These are phyloP conservation scores for Perithous albicinctus DNA, from an alignment of 2,888 invertebrate species.

Conservation along the genomic window DNA sequence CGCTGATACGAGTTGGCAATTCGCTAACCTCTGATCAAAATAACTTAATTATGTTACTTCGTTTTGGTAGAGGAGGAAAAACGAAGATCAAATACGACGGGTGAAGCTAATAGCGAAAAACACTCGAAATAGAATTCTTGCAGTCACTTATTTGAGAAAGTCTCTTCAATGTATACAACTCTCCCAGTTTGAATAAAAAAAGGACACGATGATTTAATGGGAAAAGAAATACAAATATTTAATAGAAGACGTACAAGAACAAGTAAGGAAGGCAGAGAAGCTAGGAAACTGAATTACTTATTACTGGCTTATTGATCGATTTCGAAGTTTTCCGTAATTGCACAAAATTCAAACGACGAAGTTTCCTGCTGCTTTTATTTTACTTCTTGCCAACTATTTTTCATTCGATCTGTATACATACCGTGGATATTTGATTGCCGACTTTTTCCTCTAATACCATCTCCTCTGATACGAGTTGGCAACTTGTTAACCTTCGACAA, in stretches of 20 bases:
- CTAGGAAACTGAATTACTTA: background rate
- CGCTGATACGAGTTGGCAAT: slow-evolving; percentile 14
- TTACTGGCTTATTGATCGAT: too few relatives aligned
- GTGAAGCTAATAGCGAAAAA: background rate
- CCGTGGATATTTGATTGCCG: slow-evolving; percentile 44
- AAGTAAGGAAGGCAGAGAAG: background rate
- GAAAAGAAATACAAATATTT: background rate
- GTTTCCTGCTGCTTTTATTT: too few relatives aligned
- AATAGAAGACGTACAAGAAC: background rate
- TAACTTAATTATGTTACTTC: slow-evolving; percentile 36
- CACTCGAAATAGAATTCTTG: background rate
- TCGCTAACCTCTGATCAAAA: slow-evolving; percentile 41
- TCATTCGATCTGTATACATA: background rate
- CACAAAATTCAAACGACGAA: too few relatives aligned
- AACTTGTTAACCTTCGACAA: slow-evolving; percentile 47
- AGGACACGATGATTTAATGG: background rate
- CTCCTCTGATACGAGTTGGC: background rate
- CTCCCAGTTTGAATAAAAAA: background rate
- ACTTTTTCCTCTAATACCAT: slow-evolving; percentile 22
- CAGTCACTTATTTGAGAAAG: background rate
- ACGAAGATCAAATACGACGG: background rate
- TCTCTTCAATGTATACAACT: too few relatives aligned
- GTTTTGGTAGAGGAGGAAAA: slow-evolving; percentile 5
- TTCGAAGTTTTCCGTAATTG: too few relatives aligned
- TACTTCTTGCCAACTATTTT: background rate